Percentiles rank a stretch among this genome's conserved stretches.
These are phyloP conservation scores for Brenthis hecate DNA, from an alignment of 2,888 invertebrate species.

Conservation along the genomic window DNA sequence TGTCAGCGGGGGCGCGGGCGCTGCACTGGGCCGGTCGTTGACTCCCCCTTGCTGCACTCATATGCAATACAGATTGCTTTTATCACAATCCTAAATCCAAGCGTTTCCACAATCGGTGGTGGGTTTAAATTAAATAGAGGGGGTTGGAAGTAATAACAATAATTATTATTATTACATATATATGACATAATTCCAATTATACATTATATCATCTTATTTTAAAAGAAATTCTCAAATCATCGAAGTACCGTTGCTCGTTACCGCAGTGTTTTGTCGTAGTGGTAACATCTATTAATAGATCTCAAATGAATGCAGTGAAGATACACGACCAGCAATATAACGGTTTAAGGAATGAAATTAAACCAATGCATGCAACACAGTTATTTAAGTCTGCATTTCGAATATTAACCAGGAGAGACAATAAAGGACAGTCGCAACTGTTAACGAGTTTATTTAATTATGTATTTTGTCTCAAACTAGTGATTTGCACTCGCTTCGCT, in stretches of 20 bases:
- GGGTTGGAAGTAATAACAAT: no score
- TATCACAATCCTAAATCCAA: conserved; percentile 39
- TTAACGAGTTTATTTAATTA: no score
- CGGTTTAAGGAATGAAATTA: conserved; percentile 35
- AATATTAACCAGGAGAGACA: conserved; percentile 31
- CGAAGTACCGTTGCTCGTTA: conserved; percentile 8
- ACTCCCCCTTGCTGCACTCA: conserved; percentile 66
- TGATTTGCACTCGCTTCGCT: no score
- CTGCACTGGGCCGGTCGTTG: conserved; percentile 72
- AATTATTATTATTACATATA: no score
- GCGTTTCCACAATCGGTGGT: neutral
- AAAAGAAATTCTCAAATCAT: neutral
- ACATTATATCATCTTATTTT: neutral
- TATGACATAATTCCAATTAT: no score
- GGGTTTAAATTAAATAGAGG: no score
- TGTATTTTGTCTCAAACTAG: no score
- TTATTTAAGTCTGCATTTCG: conserved; percentile 28
- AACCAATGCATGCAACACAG: conserved; percentile 32
- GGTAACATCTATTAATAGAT: conserved; percentile 21
- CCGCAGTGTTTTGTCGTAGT: conserved; percentile 3
- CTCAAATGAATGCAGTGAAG: conserved; percentile 16
- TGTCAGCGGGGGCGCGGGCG: conserved; percentile 59
- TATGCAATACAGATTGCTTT: conserved; percentile 59
- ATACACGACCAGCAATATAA: conserved; percentile 36
- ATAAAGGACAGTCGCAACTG: neutral